A percentile compares a stretch with the other conserved stretches of the same genome.
Conservation (phyloP, 1,140 invertebrate genomes). For the Ylistrum balloti region DNA sequence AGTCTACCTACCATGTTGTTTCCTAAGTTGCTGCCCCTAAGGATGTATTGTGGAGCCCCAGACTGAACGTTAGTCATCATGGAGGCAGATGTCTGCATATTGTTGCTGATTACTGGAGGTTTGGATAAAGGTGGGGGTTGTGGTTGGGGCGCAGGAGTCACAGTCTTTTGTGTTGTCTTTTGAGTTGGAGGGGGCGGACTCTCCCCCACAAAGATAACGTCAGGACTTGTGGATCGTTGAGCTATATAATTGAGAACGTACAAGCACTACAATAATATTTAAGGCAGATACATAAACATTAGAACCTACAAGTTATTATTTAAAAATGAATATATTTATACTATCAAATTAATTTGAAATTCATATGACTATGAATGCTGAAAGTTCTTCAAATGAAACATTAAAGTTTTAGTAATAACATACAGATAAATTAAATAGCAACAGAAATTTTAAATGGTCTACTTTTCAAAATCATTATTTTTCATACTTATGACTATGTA, state of each 20-base stretch:
- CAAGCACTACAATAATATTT: too few relatives aligned
- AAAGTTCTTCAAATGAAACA: too few relatives aligned
- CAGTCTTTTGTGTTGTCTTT: constrained; percentile 45
- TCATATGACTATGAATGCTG: too few relatives aligned
- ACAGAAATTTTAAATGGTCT: too few relatives aligned
- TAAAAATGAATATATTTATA: too few relatives aligned
- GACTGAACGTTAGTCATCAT: neutral
- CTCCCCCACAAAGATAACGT: constrained; percentile 74
- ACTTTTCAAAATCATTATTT: too few relatives aligned
- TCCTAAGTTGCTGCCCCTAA: neutral
- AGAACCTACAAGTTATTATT: too few relatives aligned
- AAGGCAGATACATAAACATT: too few relatives aligned
- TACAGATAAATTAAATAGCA: too few relatives aligned
- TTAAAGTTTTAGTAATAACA: too few relatives aligned
- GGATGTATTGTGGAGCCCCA: constrained; percentile 13
- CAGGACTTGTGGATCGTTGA: constrained; percentile 59
- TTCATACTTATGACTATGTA: too few relatives aligned
- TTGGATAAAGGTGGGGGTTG: neutral
- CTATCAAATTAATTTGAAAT: too few relatives aligned
- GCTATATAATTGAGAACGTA: neutral
- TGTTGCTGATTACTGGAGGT: neutral
- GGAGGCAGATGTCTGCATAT: neutral
- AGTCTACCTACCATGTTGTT: neutral
- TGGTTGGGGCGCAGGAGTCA: constrained; percentile 42
- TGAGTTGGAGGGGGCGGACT: constrained; percentile 58